phyloP scores from a whole-genome alignment of 92 coral and sea anemone species.

The Siderastrea siderea region DNA sequence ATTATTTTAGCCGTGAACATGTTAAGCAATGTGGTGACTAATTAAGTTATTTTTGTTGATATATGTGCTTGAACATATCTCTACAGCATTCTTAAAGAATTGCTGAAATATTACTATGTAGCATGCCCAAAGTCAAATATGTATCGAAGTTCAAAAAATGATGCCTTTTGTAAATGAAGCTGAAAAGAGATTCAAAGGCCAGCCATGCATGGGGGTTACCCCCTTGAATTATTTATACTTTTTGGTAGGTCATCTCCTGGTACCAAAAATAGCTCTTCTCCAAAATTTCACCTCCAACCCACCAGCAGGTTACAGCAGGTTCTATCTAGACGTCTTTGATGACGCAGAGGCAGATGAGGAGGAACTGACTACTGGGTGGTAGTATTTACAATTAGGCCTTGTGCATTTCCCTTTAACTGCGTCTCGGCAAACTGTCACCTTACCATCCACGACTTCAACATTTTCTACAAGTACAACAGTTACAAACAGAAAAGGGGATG shows the following conservation, averaged over 20 bases:
- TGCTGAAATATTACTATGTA: background rate
- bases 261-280: conserved; percentile 36
- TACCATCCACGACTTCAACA: conserved; percentile 98
- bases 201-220: conserved; percentile 14
- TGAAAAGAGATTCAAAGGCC: conserved; percentile 3
- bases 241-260: background rate
- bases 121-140: background rate
- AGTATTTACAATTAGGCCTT: conserved; percentile 95
- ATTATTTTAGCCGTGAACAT: too few relatives aligned
- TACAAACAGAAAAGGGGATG: background rate
- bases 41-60: background rate
- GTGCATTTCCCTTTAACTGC: conserved; percentile 97
- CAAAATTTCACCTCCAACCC: conserved; percentile 24
- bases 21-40: too few relatives aligned
- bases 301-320: background rate
- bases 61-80: background rate
- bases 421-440: conserved; percentile 96
- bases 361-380: conserved; percentile 71
- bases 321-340: conserved; percentile 20
- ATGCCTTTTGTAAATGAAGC: too few relatives aligned
- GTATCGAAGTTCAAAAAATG: too few relatives aligned
- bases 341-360: conserved; percentile 42
- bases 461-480: conserved; percentile 62
- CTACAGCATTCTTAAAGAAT: conserved; percentile 18
- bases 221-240: background rate